Base-by-base conservation (phyloP, 2,113 vertebrate genomes). In the Tympanuchus pallidicinctus region DNA sequence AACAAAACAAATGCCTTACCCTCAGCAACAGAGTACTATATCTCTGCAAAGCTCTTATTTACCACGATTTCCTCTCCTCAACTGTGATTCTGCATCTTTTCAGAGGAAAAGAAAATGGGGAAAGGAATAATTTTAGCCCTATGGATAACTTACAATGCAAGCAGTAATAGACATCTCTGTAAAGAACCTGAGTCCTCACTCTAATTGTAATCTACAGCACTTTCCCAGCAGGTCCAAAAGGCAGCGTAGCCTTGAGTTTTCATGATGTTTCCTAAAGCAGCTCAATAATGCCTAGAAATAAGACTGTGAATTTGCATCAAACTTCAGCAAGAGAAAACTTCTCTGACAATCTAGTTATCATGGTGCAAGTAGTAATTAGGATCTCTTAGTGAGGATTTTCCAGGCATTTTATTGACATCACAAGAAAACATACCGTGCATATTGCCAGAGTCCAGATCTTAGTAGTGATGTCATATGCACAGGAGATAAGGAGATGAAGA, bases 401-500 rank as follows among this genome's bases (percentile, higher is more conserved):
- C 69, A 67, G 50, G 50, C 17, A 52, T 52, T 81, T 63, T 42
- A 67, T 12, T 86, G 36, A 64, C 13, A n/a, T 4, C 65, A 34
- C 11, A 77, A 59, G 42, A 60, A 77, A 89, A 42, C 3, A 34
- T 28, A 32, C 0, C 20, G 4, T 2, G 2, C 76, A 4, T 6
- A n/a, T 5, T 54, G 3, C 9, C 0, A 0, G 12, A 76, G 10
- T 0, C 0, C 20, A 79, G 36, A 70, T 66, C 71, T 13, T 79
- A 30, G 3, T 13, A 10, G 21, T 47, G 15, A 27, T 11, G 70
- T 20, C 18, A 56, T 7, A 48, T 5, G 6, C 28, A 69, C 20
- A 32, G 56, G 15, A 72, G 9, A 82, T n/a, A 67, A 74, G 13
- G 5, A 74, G 15, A 54, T n/a, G 12, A 84, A 71, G 6, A 32